A percentile compares a stretch with the other conserved stretches of the same genome.
These are phyloP conservation scores for Blastobasis adustella DNA, from an alignment of 2,888 invertebrate genomes.

Conservation along the genomic window DNA sequence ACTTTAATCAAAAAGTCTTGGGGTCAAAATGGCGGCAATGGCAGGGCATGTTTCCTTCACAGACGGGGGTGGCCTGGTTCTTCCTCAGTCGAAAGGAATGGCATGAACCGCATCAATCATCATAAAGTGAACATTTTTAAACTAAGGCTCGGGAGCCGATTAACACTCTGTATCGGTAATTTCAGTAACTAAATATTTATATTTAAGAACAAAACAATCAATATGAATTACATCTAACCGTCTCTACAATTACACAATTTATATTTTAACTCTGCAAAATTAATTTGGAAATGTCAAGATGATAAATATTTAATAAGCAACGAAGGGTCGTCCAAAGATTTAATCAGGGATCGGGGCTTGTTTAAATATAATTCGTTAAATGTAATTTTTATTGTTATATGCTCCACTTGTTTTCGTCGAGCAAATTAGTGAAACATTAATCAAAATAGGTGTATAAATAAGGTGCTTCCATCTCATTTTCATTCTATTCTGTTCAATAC, in stretches of 20 bases:
- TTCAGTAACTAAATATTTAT: neutral
- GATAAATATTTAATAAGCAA: slow-evolving; percentile 36
- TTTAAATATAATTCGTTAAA: slow-evolving; percentile 17
- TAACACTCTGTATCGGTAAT: neutral
- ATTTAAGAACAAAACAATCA: neutral
- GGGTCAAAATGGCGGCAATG: too few relatives aligned
- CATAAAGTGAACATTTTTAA: neutral
- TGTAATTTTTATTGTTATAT: neutral
- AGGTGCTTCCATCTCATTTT: neutral
- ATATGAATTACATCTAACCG: neutral
- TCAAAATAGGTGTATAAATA: neutral
- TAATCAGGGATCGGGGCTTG: slow-evolving; percentile 25
- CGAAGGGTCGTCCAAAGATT: slow-evolving; percentile 27
- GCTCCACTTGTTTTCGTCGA: neutral
- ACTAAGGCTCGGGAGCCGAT: neutral
- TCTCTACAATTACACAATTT: neutral
- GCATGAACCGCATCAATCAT: neutral
- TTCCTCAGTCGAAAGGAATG: too few relatives aligned
- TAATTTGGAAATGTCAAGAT: slow-evolving; percentile 28
- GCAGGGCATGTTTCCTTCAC: too few relatives aligned
- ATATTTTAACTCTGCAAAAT: slow-evolving; percentile 19
- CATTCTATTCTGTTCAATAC: neutral
- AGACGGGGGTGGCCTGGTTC: too few relatives aligned
- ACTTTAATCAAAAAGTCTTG: too few relatives aligned
- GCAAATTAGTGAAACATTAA: too few relatives aligned